Conservation (phyloP, 2,113 vertebrate species). For the Antennarius striatus region DNA sequence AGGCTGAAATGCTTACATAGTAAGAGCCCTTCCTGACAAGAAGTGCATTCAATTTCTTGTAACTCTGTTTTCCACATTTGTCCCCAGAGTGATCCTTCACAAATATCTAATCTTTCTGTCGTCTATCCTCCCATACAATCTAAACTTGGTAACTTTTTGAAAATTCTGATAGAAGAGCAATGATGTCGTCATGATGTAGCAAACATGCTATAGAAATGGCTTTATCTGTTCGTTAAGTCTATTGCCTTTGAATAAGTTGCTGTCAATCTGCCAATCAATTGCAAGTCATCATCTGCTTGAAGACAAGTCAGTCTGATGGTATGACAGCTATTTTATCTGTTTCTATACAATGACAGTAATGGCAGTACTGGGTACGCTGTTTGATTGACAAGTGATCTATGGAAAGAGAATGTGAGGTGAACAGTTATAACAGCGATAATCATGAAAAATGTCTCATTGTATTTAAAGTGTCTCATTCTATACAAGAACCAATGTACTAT, state of each 20-base stretch:
- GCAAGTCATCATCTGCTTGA: constrained; percentile 22
- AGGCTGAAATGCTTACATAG: constrained; percentile 14
- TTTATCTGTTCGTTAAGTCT: constrained; percentile 24
- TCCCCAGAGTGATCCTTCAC: constrained; percentile 17
- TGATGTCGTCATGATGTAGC: background rate
- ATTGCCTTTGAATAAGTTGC: constrained; percentile 16
- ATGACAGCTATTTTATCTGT: constrained; percentile 52
- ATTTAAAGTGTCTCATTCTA: no score
- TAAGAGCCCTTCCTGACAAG: constrained; percentile 16
- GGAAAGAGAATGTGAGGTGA: constrained; percentile 21
- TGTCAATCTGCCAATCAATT: constrained; percentile 8
- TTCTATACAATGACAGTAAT: constrained; percentile 31
- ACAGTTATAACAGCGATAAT: background rate
- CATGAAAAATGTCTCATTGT: no score
- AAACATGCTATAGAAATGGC: constrained; percentile 1
- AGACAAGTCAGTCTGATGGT: constrained; percentile 29
- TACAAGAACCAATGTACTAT: background rate
- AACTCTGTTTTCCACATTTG: background rate
- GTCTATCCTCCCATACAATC: background rate
- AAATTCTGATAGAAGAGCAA: constrained; percentile 5
- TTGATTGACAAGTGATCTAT: constrained; percentile 45
- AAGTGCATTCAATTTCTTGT: constrained; percentile 15
- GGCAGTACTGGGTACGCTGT: constrained; percentile 8
- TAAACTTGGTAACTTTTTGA: constrained; percentile 6
- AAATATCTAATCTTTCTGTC: constrained; percentile 11